Evolutionary conservation across 2,888 invertebrate species (phyloP), one percentile per base, ranked within the genome.

Genomic region (Melipona beecheii): DNA sequence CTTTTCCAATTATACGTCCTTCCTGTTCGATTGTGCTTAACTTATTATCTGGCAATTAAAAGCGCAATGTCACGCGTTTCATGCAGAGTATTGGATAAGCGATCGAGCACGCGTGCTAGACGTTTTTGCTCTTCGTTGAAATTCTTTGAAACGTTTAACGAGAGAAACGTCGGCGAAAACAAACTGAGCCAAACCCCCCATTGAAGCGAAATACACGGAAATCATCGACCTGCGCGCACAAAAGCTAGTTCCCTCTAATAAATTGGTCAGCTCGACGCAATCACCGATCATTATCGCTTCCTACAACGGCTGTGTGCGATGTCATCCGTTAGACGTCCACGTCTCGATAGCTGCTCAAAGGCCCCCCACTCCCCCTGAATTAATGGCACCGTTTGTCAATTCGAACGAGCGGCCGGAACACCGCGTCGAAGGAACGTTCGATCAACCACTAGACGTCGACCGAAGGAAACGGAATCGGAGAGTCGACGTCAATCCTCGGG

Each of bases 381-480:
- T 84, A 81, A 88, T 81, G 79, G 69, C 66, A 36, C 72, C 81
- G 81, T 88, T 87, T 88, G 78, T 87, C 86, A 78, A 60, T 72
- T 77, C 54, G 65, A 76, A 78, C 60, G 73, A 75, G 19, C 65
- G 43, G 31, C 60, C 60, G 70, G 74, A 60, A 60, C 65, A 70
- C 64, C 27, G 54, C 31, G 36, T 56, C 19, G 60, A 60, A 69
- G 62, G 49, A 31, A 52, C 31, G 56, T 50, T 50, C 65, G 73
- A 81, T 68, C 69, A 13, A n/a, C 43, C 50, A 65, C 36, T 36
- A 58, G 52, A 65, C 75, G 68, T 43, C 58, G 50, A 68, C 72
- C 60, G 43, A 66, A 75, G 76, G 76, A 64, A 64, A 73, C 56
- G 58, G 58, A 70, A 69, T 13, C 21, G 13, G n/a, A 60, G 58